phyloP scores from a whole-genome alignment of 2,888 invertebrate genomes.

The Brachyptera putata region DNA sequence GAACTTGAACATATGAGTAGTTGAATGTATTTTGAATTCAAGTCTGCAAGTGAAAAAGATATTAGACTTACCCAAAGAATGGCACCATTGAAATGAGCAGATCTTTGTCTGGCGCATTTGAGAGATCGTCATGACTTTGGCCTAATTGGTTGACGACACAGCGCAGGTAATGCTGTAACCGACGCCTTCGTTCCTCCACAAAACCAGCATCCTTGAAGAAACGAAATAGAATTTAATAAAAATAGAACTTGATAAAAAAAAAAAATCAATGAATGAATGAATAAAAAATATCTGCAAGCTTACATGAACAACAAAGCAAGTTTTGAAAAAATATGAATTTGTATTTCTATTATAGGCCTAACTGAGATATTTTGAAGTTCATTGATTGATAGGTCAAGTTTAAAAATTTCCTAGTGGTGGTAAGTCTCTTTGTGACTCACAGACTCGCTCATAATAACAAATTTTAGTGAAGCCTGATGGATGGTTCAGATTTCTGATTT shows the following conservation, averaged over 20 bases:
- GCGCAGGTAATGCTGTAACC: constrained; percentile 82
- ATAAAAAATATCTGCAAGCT: no score
- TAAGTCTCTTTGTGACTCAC: no score
- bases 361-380: not conserved
- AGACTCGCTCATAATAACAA: no score
- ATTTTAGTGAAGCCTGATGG: no score
- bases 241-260: no score
- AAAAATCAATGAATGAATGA: no score
- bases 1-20: no score
- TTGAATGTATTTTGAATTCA: no score
- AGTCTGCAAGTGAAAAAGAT: no score
- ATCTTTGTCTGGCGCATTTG: constrained; percentile 69
- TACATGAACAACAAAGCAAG: not conserved
- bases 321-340: not conserved
- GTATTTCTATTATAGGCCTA: not conserved
- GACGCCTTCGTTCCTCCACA: constrained; percentile 81
- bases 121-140: constrained; percentile 67
- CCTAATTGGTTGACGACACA: constrained; percentile 70
- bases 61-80: constrained; percentile 70
- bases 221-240: no score
- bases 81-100: constrained; percentile 76
- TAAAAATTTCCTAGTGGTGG: no score
- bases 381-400: not conserved
- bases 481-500: no score
- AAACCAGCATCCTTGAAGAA: constrained; percentile 66